phyloP scores from a whole-genome alignment of 2,797 vertebrate species.

The Salarias fasciatus region DNA sequence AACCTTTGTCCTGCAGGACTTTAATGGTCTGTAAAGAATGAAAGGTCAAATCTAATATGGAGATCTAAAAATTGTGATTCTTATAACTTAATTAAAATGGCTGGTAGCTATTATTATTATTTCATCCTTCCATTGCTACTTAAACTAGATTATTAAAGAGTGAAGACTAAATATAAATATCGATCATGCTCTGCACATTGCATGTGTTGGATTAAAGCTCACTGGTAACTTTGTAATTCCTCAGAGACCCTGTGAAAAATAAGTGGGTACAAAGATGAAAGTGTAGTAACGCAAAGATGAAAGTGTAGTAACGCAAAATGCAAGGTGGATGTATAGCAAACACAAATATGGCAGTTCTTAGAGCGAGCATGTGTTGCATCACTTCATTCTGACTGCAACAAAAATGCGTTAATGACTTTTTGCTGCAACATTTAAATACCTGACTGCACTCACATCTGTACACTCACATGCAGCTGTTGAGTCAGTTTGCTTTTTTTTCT shows the following conservation, averaged over 20 bases:
- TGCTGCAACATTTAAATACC: neutral
- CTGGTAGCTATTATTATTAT: constrained; percentile 7
- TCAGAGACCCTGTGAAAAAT: neutral
- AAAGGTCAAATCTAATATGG: constrained; percentile 14
- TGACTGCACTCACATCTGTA: no score
- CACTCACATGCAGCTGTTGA: no score
- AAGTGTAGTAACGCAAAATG: neutral
- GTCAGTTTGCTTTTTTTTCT: no score
- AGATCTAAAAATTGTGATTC: constrained; percentile 21
- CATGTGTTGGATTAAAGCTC: constrained; percentile 2
- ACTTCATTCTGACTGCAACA: constrained; percentile 1
- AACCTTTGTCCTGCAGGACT: constrained; percentile 17
- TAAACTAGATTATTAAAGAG: constrained; percentile 4
- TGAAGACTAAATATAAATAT: neutral
- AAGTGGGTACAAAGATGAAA: neutral
- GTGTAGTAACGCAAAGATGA: no score
- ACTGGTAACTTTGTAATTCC: neutral
- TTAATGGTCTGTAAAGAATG: constrained; percentile 32
- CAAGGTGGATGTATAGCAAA: neutral
- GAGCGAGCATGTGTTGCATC: neutral
- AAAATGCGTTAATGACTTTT: neutral
- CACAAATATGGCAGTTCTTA: neutral
- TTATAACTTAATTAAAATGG: constrained; percentile 20
- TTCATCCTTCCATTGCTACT: neutral
- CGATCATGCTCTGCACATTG: neutral